Percentiles rank a stretch among this genome's conserved stretches.
Evolutionary conservation across 2,797 vertebrate species (phyloP).

Genomic region (Lepidocolaptes lacrymiger): DNA sequence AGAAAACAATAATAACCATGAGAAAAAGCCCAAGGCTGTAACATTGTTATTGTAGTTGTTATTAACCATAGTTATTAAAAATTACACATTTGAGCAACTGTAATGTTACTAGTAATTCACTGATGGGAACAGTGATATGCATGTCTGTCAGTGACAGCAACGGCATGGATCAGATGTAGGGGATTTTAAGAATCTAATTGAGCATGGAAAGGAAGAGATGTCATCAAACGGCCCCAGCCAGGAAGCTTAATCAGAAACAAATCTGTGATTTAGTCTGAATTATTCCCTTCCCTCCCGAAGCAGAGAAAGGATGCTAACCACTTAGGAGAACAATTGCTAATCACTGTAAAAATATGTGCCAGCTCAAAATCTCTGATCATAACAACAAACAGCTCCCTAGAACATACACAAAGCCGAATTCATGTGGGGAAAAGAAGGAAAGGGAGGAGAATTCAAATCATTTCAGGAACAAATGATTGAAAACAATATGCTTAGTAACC

Average conservation of each 20-base stretch:
- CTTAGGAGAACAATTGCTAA: conserved; percentile 52
- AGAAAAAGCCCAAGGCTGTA: background rate
- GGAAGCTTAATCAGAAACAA: conserved; percentile 44
- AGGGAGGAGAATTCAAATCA: conserved; percentile 49
- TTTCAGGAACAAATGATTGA: conserved; percentile 31
- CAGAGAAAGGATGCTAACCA: conserved; percentile 3
- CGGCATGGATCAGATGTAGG: background rate
- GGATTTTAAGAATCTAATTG: background rate
- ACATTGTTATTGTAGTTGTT: background rate
- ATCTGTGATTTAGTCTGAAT: conserved; percentile 23
- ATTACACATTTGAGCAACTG: background rate
- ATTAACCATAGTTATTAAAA: background rate
- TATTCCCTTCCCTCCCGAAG: conserved; percentile 41
- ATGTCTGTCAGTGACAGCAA: background rate
- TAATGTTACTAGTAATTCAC: background rate
- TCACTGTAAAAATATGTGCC: conserved; percentile 6
- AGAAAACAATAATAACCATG: background rate
- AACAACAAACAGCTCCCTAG: conserved; percentile 23
- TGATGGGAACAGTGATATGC: background rate
- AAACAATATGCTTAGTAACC: conserved; percentile 14
- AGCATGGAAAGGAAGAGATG: conserved; percentile 14
- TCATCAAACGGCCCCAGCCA: background rate
- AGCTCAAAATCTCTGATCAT: background rate
- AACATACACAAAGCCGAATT: conserved; percentile 6
- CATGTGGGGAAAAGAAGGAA: conserved; percentile 35